phyloP scores from a whole-genome alignment of 2,113 vertebrate genomes.

The Pseudorectes ferrugineus region DNA sequence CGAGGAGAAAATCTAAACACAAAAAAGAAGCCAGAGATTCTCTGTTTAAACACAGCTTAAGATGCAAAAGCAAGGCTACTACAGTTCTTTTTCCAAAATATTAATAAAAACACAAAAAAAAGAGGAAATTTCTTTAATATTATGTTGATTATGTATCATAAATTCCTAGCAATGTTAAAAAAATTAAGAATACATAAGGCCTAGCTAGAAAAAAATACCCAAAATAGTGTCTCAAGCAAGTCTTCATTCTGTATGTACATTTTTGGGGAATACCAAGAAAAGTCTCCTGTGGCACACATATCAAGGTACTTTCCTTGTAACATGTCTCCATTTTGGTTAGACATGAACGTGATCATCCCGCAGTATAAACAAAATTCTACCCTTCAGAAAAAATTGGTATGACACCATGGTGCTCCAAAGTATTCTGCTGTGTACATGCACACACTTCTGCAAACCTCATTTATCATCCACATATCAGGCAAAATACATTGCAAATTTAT shows the following conservation, averaged over 20 bases:
- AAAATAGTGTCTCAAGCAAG: background rate
- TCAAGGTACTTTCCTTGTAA: background rate
- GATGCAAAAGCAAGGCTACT: background rate
- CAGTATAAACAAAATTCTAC: background rate
- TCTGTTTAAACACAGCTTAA: background rate
- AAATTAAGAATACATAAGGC: background rate
- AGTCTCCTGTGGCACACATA: background rate
- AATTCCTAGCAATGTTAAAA: background rate
- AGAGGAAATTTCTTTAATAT: background rate
- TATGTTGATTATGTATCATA: background rate
- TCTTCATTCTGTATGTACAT: background rate
- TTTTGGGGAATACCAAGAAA: background rate
- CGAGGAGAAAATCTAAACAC: background rate
- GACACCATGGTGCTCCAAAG: background rate
- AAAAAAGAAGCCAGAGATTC: background rate
- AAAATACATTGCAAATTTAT: background rate
- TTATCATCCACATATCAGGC: background rate
- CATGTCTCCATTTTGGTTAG: background rate
- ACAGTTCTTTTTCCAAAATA: background rate
- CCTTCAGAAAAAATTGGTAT: background rate
- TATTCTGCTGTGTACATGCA: background rate
- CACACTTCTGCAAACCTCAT: background rate
- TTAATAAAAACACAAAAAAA: background rate
- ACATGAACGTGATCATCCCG: fast-evolving
- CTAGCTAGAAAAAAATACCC: background rate